A percentile compares a stretch with the other conserved stretches of the same genome.
Conservation (phyloP, 2,113 vertebrate genomes). For the Sander vitreus region DNA sequence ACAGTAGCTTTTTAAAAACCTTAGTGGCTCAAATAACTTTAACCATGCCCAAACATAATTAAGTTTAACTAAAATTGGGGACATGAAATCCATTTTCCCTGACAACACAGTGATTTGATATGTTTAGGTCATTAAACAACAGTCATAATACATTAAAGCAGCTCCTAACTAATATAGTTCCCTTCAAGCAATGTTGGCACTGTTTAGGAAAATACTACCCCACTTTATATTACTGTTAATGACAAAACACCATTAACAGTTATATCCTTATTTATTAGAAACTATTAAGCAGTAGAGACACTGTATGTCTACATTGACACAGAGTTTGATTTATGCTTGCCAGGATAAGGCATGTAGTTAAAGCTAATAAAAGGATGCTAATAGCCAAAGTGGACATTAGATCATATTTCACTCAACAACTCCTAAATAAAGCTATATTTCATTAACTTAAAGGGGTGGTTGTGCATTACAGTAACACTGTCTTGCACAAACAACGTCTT, state of each 20-base stretch:
- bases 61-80: background rate
- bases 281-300: background rate
- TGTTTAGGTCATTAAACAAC: background rate
- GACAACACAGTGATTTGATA: background rate
- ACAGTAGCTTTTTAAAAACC: slow-evolving; percentile 54
- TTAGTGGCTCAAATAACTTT: slow-evolving; percentile 51
- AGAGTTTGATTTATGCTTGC: background rate
- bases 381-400: background rate
- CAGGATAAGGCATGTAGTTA: background rate
- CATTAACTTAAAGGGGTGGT: background rate
- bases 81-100: background rate
- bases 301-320: background rate
- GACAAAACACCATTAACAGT: background rate
- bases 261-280: background rate
- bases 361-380: background rate
- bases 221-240: background rate
- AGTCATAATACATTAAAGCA: background rate
- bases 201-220: background rate
- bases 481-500: no score
- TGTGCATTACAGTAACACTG: background rate
- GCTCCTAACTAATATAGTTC: background rate
- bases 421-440: background rate
- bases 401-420: slow-evolving; percentile 1
- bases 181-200: background rate
- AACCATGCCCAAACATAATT: slow-evolving; percentile 13